A percentile compares a stretch with the other conserved stretches of the same genome.
These are phyloP conservation scores for Melanaphis sacchari DNA, from an alignment of 1,140 invertebrate species.

Conservation along the genomic window DNA sequence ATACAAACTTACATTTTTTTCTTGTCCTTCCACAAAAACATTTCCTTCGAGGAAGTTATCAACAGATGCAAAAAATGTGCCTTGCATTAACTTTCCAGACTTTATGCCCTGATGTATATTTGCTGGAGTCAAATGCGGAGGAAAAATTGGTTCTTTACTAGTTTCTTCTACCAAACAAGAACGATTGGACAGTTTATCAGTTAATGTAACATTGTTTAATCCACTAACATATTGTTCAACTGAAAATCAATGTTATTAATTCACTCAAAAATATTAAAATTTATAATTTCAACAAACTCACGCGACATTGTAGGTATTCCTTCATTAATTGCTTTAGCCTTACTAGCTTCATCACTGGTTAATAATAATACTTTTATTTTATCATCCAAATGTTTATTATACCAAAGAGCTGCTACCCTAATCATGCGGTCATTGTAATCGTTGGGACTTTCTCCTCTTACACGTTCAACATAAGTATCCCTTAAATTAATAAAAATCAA, in stretches of 20 bases:
- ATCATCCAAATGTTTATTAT: constrained; percentile 69
- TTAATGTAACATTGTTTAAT: constrained; percentile 69
- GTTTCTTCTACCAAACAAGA: constrained; percentile 71
- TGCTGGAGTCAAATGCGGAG: constrained; percentile 81
- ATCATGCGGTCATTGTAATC: constrained; percentile 94
- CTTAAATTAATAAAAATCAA: constrained; percentile 67
- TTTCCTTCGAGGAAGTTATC: constrained; percentile 96
- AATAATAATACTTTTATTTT: constrained; percentile 78
- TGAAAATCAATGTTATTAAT: constrained; percentile 63
- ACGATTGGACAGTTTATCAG: constrained; percentile 80
- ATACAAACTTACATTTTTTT: constrained; percentile 70
- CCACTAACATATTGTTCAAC: constrained; percentile 78
- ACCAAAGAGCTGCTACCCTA: constrained; percentile 81
- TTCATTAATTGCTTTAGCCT: constrained; percentile 73
- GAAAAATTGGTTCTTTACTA: constrained; percentile 76
- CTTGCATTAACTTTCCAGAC: constrained; percentile 80
- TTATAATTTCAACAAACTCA: constrained; percentile 63
- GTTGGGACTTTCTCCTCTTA: constrained; percentile 82
- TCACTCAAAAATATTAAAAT: not conserved
- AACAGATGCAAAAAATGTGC: constrained; percentile 81
- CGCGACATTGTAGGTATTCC: constrained; percentile 74
- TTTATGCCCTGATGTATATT: constrained; percentile 83
- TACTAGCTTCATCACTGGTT: constrained; percentile 86
- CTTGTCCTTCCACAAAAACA: constrained; percentile 79
- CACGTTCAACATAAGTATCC: constrained; percentile 85